These are phyloP conservation scores for Anastatus disparis DNA, from an alignment of 1,140 invertebrate species.

Conservation along the genomic window DNA sequence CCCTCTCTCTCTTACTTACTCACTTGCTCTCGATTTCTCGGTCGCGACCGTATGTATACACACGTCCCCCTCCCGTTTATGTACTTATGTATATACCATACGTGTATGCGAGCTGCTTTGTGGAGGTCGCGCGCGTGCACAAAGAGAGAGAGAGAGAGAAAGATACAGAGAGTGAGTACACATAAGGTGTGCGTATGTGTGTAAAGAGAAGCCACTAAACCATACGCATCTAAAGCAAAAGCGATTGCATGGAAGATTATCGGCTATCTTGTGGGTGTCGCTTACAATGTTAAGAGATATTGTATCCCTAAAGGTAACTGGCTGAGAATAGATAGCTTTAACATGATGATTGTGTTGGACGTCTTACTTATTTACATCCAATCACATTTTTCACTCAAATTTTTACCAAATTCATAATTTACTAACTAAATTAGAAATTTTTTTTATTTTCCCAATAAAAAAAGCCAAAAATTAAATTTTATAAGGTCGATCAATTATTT, in stretches of 20 bases:
- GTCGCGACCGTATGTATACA: constrained; percentile 40
- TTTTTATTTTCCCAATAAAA: too few species aligned
- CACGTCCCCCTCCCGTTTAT: background rate
- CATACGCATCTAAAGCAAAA: background rate
- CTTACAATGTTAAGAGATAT: background rate
- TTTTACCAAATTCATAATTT: too few species aligned
- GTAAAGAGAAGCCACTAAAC: background rate
- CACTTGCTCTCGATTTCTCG: constrained; percentile 43
- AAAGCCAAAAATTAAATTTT: too few species aligned
- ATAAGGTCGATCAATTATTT: too few species aligned
- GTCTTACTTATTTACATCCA: too few species aligned
- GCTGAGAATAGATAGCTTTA: too few species aligned
- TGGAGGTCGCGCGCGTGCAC: background rate
- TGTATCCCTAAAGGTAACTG: too few species aligned
- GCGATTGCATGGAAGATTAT: background rate
- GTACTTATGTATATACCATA: background rate
- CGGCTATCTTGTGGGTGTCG: background rate
- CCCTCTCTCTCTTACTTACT: constrained; percentile 14
- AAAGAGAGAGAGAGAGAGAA: too few species aligned
- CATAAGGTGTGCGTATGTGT: background rate
- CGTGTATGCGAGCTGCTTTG: background rate
- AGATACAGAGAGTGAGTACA: too few species aligned
- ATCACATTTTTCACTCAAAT: too few species aligned
- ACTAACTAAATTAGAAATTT: too few species aligned
- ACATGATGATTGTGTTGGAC: too few species aligned